Percentiles rank a stretch among this genome's conserved stretches.
These are phyloP conservation scores for Mohoua ochrocephala DNA, from an alignment of 2,113 vertebrate species.

Conservation along the genomic window DNA sequence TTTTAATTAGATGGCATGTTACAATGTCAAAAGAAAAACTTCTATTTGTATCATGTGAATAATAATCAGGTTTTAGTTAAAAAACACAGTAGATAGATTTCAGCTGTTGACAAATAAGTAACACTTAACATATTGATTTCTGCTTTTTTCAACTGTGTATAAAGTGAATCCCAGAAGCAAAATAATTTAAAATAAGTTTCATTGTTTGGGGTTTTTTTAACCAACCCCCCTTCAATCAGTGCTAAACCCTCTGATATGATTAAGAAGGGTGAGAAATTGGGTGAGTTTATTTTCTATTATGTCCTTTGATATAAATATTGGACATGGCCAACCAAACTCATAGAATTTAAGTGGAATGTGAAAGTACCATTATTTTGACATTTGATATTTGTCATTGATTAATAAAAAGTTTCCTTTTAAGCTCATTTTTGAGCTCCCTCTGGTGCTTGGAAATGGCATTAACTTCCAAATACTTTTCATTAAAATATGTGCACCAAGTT, in stretches of 20 bases:
- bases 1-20: background rate
- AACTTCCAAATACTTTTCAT: background rate
- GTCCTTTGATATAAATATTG: background rate
- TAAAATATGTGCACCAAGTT: background rate
- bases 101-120: background rate
- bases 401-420: background rate
- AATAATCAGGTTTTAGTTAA: background rate
- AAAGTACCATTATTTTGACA: background rate
- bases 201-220: background rate
- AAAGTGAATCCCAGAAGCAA: background rate
- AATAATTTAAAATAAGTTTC: background rate
- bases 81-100: background rate
- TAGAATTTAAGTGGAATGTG: background rate
- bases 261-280: background rate
- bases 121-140: background rate
- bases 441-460: background rate
- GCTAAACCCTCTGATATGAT: background rate
- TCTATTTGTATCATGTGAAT: background rate
- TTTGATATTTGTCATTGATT: background rate
- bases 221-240: background rate
- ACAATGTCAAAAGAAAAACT: background rate
- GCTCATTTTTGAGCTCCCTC: constrained; percentile 39
- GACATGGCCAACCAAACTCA: background rate
- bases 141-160: background rate
- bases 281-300: background rate